Base-by-base conservation (phyloP, 1,140 invertebrate species). In the Pemphigus obesinymphae region DNA sequence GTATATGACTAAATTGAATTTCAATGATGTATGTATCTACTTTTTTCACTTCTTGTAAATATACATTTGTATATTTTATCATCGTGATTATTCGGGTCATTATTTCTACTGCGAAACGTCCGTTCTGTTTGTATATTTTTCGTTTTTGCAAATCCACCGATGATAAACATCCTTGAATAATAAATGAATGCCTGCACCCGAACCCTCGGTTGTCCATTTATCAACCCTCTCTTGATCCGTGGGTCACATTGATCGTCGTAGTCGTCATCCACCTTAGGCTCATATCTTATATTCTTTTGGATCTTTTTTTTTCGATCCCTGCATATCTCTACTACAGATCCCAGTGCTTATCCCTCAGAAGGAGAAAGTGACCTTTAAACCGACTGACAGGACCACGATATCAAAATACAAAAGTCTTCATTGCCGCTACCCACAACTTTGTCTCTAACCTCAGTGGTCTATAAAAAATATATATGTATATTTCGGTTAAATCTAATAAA, bases 81-180 rank as follows among this genome's bases (percentile, higher is more conserved):
- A 37, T 58, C 34, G n/a, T 58, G 73, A 78, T 78, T 78, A 78
- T 78, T 78, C 50, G 53, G 73, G 34, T 78, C 73, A 78, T 78
- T 78, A 78, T 78, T 78, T 78, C 73, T 37, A 40, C 23, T 11
- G 20, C 34, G 31, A 40, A 58, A 58, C 73, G 73, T 78, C 50
- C 73, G 23, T 78, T 43, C 50, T 23, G 73, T 58, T 50, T 55
- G 34, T 78, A 55, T 78, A 78, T 40, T 45, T 78, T 73, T 73
- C 70, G 26, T 61, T 43, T 78, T 61, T 13, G 76, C 26, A 80
- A 80, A 80, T 80, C 76, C 76, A 20, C 76, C 37, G 53, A 80
- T 80, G 76, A 80, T 80, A 80, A 80, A 80, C 76, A 80, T 40
- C 17, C 76, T 80, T 80, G 76, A 80, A 80, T 80, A 80, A 80